phyloP scores from a whole-genome alignment of 2,888 invertebrate species.

The Rotaria magnacalcarata region DNA sequence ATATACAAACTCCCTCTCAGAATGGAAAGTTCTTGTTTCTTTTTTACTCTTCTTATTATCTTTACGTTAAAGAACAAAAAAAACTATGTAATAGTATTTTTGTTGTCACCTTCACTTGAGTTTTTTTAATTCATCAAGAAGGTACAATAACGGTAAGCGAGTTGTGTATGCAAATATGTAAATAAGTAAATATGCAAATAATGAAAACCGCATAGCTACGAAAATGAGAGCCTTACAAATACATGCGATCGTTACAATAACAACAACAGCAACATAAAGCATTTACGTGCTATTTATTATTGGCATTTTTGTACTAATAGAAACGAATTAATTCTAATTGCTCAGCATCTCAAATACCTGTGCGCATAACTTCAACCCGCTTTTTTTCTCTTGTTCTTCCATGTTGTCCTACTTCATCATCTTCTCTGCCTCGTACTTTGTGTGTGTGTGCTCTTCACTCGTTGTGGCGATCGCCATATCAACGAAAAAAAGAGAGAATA shows the following conservation, averaged over 20 bases:
- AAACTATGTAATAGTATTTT: not conserved
- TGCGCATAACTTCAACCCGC: not conserved
- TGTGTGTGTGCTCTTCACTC: not conserved
- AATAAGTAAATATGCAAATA: not conserved
- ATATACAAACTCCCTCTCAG: no score
- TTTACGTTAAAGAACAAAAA: not conserved
- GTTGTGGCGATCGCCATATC: not conserved
- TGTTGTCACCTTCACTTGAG: not conserved
- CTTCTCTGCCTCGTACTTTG: not conserved
- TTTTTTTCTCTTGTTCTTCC: not conserved
- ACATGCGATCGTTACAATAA: not conserved
- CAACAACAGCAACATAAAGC: not conserved
- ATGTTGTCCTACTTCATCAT: not conserved
- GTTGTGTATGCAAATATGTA: not conserved
- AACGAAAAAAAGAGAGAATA: not conserved
- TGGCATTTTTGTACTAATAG: not conserved
- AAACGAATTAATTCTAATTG: not conserved
- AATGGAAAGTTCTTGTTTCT: no score
- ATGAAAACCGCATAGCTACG: not conserved
- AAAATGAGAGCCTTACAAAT: not conserved
- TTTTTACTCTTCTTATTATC: not conserved
- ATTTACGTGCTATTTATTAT: not conserved
- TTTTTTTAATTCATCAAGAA: not conserved
- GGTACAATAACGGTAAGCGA: not conserved
- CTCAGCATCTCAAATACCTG: not conserved